A percentile compares a stretch with the other conserved stretches of the same genome.
Evolutionary conservation across 2,888 invertebrate genomes (phyloP).

Genomic region (Stenotaenia linearis): DNA sequence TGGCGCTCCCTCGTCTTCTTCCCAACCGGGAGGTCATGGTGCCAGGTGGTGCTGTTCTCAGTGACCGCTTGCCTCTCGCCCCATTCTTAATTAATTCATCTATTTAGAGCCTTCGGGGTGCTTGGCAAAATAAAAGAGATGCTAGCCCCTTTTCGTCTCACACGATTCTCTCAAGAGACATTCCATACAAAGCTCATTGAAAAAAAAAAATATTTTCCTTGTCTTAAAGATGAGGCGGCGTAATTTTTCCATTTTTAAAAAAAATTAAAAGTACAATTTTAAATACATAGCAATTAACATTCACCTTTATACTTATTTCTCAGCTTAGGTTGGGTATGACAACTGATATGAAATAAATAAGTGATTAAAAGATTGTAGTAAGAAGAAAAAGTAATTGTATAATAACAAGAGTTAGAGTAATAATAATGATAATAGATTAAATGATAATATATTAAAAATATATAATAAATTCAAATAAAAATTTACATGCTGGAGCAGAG

Average conservation of each 20-base stretch:
- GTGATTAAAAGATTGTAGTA: neutral
- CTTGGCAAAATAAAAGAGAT: neutral
- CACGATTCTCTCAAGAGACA: neutral
- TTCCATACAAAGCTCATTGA: neutral
- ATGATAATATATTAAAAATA: constrained; percentile 28
- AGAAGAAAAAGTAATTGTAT: constrained; percentile 1
- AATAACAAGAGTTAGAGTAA: neutral
- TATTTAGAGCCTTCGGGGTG: neutral
- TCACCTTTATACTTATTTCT: neutral
- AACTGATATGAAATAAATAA: constrained; percentile 17
- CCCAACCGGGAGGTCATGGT: neutral
- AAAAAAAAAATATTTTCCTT: neutral
- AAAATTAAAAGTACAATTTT: neutral
- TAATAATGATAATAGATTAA: constrained; percentile 27
- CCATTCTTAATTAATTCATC: neutral
- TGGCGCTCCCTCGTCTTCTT: neutral
- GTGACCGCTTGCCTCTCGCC: neutral
- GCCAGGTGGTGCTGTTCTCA: neutral
- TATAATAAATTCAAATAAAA: constrained; percentile 21
- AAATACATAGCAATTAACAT: neutral
- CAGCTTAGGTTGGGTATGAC: neutral
- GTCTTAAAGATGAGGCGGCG: neutral
- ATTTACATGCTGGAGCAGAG: constrained; percentile 1
- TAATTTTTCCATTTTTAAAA: neutral
- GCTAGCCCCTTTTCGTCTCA: neutral